Evolutionary conservation across 2,113 vertebrate genomes (phyloP).

Genomic region (Polyodon spathula): DNA sequence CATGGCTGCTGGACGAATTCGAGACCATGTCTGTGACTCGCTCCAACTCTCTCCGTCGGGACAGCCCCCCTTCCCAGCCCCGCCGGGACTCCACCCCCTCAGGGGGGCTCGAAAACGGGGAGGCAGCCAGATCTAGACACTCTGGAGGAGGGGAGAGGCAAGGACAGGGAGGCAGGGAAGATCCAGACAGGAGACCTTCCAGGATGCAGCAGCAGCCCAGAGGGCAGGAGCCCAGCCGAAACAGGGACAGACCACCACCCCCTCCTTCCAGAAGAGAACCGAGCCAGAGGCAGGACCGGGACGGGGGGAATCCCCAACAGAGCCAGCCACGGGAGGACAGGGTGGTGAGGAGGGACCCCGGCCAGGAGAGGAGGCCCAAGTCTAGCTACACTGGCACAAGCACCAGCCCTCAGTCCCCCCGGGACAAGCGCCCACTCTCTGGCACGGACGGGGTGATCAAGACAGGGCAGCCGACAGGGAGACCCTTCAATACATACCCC

Average conservation of each 20-base stretch:
- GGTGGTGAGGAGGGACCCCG: constrained; percentile 47
- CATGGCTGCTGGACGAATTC: constrained; percentile 85
- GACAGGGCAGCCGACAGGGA: constrained; percentile 56
- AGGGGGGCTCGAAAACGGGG: constrained; percentile 48
- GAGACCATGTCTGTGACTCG: constrained; percentile 87
- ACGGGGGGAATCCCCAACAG: constrained; percentile 23
- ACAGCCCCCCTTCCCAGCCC: constrained; percentile 68
- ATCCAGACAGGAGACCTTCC: constrained; percentile 20
- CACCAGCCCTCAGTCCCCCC: constrained; percentile 62
- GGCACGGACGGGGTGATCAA: constrained; percentile 64
- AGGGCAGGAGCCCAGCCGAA: constrained; percentile 58
- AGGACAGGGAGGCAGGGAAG: constrained; percentile 36
- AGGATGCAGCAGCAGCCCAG: constrained; percentile 55
- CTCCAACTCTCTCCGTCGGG: constrained; percentile 82
- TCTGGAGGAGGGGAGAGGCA: constrained; percentile 14
- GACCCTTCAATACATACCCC: constrained; percentile 89
- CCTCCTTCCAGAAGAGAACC: constrained; percentile 34
- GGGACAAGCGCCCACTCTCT: constrained; percentile 80
- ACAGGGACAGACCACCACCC: constrained; percentile 37
- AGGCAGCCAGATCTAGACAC: constrained; percentile 30
- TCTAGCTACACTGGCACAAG: constrained; percentile 56
- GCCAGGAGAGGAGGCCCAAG: constrained; percentile 68
- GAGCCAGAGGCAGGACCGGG: constrained; percentile 41
- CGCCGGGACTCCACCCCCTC: constrained; percentile 47
- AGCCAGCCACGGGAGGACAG: no score